Evolutionary conservation across 2,113 vertebrate genomes (phyloP).

Genomic region (Lepisosteus osseus): DNA sequence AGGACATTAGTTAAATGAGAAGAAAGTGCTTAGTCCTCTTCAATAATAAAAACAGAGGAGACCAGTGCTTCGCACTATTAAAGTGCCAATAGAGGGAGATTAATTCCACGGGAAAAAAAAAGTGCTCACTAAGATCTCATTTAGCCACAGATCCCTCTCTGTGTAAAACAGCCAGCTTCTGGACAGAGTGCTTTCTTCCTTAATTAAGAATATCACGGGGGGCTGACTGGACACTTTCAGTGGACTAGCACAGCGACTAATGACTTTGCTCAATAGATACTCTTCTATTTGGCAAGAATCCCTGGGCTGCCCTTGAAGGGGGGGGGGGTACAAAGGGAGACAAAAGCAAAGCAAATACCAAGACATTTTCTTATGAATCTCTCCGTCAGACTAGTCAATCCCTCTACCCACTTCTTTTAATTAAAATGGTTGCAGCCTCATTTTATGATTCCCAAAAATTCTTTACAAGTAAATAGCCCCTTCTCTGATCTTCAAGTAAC

Average conservation of each 20-base stretch:
- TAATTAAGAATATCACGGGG: conserved; percentile 41
- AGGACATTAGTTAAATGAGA: conserved; percentile 54
- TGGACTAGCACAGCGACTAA: conserved; percentile 29
- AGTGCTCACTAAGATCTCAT: conserved; percentile 42
- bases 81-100: conserved; percentile 51
- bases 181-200: conserved; percentile 36
- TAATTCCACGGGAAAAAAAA: conserved; percentile 37
- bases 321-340: neutral
- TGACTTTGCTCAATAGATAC: conserved; percentile 24
- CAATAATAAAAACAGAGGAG: conserved; percentile 23
- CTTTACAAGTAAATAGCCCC: no score
- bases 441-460: no score
- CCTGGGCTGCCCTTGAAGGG: neutral
- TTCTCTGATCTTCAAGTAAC: no score
- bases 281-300: conserved; percentile 22
- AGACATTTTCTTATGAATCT: conserved; percentile 1
- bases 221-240: conserved; percentile 12
- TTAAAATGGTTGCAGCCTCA: no score
- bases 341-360: conserved; percentile 7
- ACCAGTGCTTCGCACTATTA: conserved; percentile 36
- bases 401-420: neutral
- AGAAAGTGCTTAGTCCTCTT: conserved; percentile 33
- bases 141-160: conserved; percentile 30
- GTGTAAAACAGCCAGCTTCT: conserved; percentile 22
- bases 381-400: neutral